Evolutionary conservation across 2,113 vertebrate genomes (phyloP).

Genomic region (Pygoscelis antarcticus): DNA sequence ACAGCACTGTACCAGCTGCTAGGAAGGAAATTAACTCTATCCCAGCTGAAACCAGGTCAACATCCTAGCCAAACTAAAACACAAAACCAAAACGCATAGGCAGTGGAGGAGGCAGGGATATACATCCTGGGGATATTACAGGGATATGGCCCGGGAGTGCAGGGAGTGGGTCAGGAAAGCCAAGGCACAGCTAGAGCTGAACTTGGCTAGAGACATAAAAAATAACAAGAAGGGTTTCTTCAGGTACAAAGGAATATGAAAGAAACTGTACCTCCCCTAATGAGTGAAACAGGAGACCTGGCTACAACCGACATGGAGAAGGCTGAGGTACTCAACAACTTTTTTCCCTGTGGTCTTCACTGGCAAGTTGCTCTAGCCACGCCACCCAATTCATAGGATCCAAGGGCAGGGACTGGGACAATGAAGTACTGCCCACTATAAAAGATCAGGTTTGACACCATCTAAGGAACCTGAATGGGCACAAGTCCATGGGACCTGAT

Average conservation of each 20-base stretch:
- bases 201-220: background rate
- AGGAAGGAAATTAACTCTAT: too few species aligned
- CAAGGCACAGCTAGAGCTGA: background rate
- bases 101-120: background rate
- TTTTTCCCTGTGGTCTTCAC: background rate
- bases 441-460: background rate
- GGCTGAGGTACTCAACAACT: background rate
- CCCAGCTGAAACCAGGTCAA: too few species aligned
- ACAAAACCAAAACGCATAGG: background rate
- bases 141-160: accelerated
- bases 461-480: background rate
- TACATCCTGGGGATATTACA: background rate
- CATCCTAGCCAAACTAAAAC: background rate
- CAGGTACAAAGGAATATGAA: background rate
- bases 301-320: background rate
- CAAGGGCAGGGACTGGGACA: background rate
- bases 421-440: background rate
- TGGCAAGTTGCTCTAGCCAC: background rate
- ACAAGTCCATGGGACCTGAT: background rate
- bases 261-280: background rate
- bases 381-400: background rate
- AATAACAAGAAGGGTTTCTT: background rate
- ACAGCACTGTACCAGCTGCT: too few species aligned
- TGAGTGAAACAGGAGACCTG: background rate
- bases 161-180: background rate